Evolutionary conservation across 2,888 invertebrate genomes (phyloP), one percentile per base, ranked within the genome.

Genomic region (Trissolcus brochymenae): DNA sequence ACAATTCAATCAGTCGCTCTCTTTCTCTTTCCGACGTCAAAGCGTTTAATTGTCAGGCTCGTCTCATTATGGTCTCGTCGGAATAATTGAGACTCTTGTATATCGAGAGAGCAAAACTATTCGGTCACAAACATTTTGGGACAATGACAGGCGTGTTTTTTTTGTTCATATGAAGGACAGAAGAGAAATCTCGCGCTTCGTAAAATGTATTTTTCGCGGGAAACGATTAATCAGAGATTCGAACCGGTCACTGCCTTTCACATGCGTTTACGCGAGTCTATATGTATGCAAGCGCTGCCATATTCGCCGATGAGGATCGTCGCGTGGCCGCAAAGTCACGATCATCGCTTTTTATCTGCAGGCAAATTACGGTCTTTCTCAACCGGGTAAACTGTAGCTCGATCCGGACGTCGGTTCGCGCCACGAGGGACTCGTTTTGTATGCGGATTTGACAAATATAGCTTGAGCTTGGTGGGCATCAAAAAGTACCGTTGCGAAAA

Each of bases 191-290:
- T 81, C 81, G 79, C 83, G 82, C 79, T 75, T 70, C 71, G 82
- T 84, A 84, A 79, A 84, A 83, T 84, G 84, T 84, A 79, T 79
- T 84, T 81, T 81, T 74, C 81, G 80, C 82, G 80, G 78, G 81
- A 77, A 82, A 76, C 80, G 70, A 78, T 77, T 77, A 79, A 77
- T 79, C 79, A 79, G 79, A 71, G 79, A 77, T 79, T 68, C 76
- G 72, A 79, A 78, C 68, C 79, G 77, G 77, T 78, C 79, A 78
- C 71, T 76, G 78, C 79, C 35, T 78, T 79, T 79, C 78, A 78
- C 78, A 70, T 74, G 73, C 76, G 78, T 75, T 65, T 66, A 70
- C 59, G 66, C 56, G 71, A 72, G 72, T 35, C 35, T 64, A 74
- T 74, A 67, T 59, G 68, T 65, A 72, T 60, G 57, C 66, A 67